These are phyloP conservation scores for Triplophysa tibetana DNA, from an alignment of 2,113 vertebrate genomes.

Conservation along the genomic window DNA sequence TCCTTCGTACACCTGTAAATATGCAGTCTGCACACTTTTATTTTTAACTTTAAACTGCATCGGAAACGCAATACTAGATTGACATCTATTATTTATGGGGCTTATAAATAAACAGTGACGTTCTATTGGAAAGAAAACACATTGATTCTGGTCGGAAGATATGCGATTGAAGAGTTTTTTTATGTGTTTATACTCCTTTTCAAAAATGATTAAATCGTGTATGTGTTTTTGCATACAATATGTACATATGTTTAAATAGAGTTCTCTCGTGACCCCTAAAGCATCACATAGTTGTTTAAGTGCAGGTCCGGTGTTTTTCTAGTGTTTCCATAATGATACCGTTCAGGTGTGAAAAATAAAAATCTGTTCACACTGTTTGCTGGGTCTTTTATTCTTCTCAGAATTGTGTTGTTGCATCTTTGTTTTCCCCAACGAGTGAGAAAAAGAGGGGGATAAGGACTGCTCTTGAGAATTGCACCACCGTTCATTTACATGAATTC, in stretches of 20 bases:
- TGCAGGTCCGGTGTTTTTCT: not conserved
- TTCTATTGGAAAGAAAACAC: constrained; percentile 13
- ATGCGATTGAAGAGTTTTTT: not conserved
- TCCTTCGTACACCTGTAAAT: constrained; percentile 29
- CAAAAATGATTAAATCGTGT: too few species aligned
- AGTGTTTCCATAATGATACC: constrained; percentile 7
- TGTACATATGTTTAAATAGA: not conserved
- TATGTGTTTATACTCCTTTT: too few species aligned
- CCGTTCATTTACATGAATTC: constrained; percentile 61
- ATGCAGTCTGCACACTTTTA: constrained; percentile 45
- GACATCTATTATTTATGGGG: constrained; percentile 53
- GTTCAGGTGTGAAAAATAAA: constrained; percentile 35
- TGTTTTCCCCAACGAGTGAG: constrained; percentile 3
- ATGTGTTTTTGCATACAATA: too few species aligned
- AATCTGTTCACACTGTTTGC: not conserved
- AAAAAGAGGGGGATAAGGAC: not conserved
- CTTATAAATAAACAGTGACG: constrained; percentile 48
- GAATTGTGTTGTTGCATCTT: constrained; percentile 2
- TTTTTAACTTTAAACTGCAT: constrained; percentile 36
- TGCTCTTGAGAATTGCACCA: constrained; percentile 28
- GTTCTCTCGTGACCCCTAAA: not conserved
- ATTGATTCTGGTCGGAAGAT: not conserved
- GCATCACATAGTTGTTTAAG: not conserved
- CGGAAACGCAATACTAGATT: constrained; percentile 33
- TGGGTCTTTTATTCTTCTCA: not conserved